Evolutionary conservation across 2,113 vertebrate species (phyloP), one percentile per base, ranked within the genome.

Genomic region (Paratilapia polleni): DNA sequence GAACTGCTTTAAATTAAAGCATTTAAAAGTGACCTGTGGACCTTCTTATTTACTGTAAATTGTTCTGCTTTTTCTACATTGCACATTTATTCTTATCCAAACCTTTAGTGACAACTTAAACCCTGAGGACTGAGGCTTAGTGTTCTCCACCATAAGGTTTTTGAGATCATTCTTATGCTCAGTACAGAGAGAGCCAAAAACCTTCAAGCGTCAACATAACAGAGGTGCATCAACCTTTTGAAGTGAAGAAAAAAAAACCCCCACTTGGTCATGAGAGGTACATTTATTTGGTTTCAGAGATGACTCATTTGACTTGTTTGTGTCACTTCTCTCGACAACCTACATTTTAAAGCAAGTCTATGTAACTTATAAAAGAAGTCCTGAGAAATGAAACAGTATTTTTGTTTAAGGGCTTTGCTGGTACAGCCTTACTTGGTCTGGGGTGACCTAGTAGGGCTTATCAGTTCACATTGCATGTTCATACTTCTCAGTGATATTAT

Each of bases 261-360:
- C 15, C 17, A 31, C 19, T 73, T 34, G 6, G 31, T 31, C 19
- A 52, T 73, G 47, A 73, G 47, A 28, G 6, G n/a, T 76, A 38
- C n/a, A 76, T 58, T 38, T 15, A 22, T 76, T 36, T 41, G 56
- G 74, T 58, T 76, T 77, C 56, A 5, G 56, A 59, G 68, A 59
- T 77, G 56, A 77, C 56, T 77, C 56, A 77, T 13, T 59, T 19
- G 14, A 77, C 54, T 41, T 59, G 36, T 77, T 77, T 77, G n/a
- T 41, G 36, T 17, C 36, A 73, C 26, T 8, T 73, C 47, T 73
- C 1, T 73, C 43, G 47, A 54, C 52, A 73, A 52, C 22, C 14
- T 77, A 41, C 19, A 41, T 24, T 38, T 57, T 70, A 70, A 52
- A 70, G 17, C 20, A 28, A 52, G 43, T 13, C 41, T 8, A 11